Evolutionary conservation across 2,888 invertebrate genomes (phyloP), one percentile per base, ranked within the genome.

Genomic region (Gonocerus acuteangulatus): DNA sequence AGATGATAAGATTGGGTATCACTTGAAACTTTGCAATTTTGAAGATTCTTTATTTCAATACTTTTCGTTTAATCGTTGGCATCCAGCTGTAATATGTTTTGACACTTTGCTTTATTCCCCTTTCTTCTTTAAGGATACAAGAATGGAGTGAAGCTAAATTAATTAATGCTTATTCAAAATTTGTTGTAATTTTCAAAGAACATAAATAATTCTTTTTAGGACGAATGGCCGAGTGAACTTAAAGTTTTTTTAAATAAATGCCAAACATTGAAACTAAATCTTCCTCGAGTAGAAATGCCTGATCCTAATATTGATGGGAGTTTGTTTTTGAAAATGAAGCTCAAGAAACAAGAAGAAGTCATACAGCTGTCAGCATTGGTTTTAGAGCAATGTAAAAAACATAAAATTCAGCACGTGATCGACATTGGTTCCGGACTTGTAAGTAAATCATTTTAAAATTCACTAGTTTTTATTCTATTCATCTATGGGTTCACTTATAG

Each of bases 381-480:
- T 9, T 15, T 54, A 1, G 11, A 54, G n/a, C 21, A 21, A 22
- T 51, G 51, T 7, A 27, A 21, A n/a, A 21, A 54, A 47, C 18
- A 19, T 18, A 36, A 32, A 2, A 42, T 54, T 11, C 52, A 18
- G 15, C 49, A 22, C 32, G 23, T 61, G 15, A 45, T 61, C 1
- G 61, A 61, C 36, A 34, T 61, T 21, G 61, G 61, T 9, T 52
- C 47, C 23, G 61, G 61, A 1, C 36, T 61, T 1, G 61, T 61
- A 13, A 39, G 44, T 39, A 60, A n/a, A n/a, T n/a, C 11, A 6
- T 0, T 42, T 3, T 15, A 16, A 16, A 7, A 7, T 15, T 42
- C n/a, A 42, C 6, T 42, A 34, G 7, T 34, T n/a, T 11, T 34
- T 34, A 34, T 34, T 34, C n/a, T 34, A 11, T 34, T 34, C 36